Conservation (phyloP, 1,140 invertebrate species). For the Drosophila serrata region DNA sequence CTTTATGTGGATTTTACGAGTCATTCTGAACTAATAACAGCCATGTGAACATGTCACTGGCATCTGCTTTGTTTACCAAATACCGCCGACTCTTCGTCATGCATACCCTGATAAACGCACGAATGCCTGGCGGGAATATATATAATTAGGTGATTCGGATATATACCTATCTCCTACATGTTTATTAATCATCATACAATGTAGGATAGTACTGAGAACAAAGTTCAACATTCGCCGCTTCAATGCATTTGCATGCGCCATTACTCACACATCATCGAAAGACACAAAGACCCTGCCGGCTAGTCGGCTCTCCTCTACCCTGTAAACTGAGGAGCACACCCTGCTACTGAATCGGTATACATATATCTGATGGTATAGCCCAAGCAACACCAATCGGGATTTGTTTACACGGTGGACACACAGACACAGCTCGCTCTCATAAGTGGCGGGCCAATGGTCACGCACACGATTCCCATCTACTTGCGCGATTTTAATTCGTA, state of each 20-base stretch:
- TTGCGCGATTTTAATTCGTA: constrained; percentile 25
- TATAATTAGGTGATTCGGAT: constrained; percentile 18
- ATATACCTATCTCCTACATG: constrained; percentile 2
- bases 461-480: constrained; percentile 26
- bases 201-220: constrained; percentile 31
- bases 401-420: constrained; percentile 7
- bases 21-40: constrained; percentile 2
- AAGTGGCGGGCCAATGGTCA: constrained; percentile 48
- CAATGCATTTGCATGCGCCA: constrained; percentile 60
- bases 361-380: background rate
- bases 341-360: background rate
- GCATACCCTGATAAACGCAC: constrained; percentile 13
- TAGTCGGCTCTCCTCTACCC: constrained; percentile 23
- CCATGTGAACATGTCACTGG: background rate
- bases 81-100: constrained; percentile 1
- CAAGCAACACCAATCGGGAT: background rate
- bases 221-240: constrained; percentile 62
- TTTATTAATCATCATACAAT: constrained; percentile 20
- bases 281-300: constrained; percentile 15
- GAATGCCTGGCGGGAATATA: constrained; percentile 4
- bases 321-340: background rate
- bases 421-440: background rate
- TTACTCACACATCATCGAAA: constrained; percentile 54
- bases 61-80: constrained; percentile 23
- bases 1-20: background rate